Evolutionary conservation across 1,140 invertebrate species (phyloP).

Genomic region (Nomia melanderi): DNA sequence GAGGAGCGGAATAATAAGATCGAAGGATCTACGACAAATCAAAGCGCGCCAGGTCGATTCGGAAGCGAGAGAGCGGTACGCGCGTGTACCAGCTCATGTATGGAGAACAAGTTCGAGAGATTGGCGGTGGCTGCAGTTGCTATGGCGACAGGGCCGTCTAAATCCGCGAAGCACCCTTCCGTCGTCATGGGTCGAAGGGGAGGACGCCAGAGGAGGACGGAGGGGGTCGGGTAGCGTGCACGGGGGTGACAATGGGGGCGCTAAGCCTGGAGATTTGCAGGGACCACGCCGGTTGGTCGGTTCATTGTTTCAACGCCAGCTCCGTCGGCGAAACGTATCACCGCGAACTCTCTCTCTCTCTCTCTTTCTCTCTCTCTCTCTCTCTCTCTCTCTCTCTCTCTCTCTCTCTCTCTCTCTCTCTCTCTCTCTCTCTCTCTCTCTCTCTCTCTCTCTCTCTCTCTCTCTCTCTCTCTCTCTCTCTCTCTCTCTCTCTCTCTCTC

Average conservation of each 20-base stretch:
- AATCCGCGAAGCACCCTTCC: slow-evolving; percentile 75
- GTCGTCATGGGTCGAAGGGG: slow-evolving; percentile 35
- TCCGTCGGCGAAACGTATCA: slow-evolving; percentile 63
- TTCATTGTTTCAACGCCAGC: slow-evolving; percentile 78
- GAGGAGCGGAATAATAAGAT: not conserved
- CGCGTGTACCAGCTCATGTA: slow-evolving; percentile 37
- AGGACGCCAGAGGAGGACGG: not conserved
- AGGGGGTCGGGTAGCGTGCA: slow-evolving; percentile 23
- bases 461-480: not conserved
- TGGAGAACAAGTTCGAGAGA: slow-evolving; percentile 62
- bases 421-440: not conserved
- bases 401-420: not conserved
- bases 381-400: not conserved
- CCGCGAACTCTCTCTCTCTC: slow-evolving; percentile 19
- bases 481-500: not conserved
- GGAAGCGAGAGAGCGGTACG: not conserved
- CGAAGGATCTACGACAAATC: slow-evolving; percentile 18
- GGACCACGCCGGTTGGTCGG: slow-evolving; percentile 77
- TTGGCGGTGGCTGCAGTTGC: slow-evolving; percentile 69
- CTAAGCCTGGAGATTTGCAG: slow-evolving; percentile 78
- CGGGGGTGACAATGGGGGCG: slow-evolving; percentile 69
- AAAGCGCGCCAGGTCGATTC: slow-evolving; percentile 2
- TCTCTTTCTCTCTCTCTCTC: not conserved
- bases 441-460: not conserved
- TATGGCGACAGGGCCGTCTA: slow-evolving; percentile 76